A percentile compares a stretch with the other conserved stretches of the same genome.
These are phyloP conservation scores for Watsonalla cultraria DNA, from an alignment of 2,888 invertebrate species.

Conservation along the genomic window DNA sequence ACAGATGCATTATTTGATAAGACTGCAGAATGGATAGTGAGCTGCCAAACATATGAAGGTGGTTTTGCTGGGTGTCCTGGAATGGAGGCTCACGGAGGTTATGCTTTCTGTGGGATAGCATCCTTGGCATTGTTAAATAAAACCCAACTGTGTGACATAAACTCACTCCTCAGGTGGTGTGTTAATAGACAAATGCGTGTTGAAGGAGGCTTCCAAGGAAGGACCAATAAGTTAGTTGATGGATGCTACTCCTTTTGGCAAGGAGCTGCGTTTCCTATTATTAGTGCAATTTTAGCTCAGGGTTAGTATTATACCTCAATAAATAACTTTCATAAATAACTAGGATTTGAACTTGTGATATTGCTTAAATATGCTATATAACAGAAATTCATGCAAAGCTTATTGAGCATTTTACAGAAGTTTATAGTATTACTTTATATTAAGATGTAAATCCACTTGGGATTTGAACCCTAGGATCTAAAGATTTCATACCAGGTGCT, in stretches of 20 bases:
- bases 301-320: slow-evolving; percentile 30
- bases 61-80: slow-evolving; percentile 95
- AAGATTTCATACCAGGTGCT: too few relatives aligned
- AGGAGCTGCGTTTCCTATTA: slow-evolving; percentile 93
- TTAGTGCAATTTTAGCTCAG: slow-evolving; percentile 85
- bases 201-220: slow-evolving; percentile 98
- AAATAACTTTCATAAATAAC: not conserved
- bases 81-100: slow-evolving; percentile 99
- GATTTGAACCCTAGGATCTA: too few relatives aligned
- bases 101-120: slow-evolving; percentile 98
- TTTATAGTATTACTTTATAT: too few relatives aligned
- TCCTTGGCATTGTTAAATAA: slow-evolving; percentile 90
- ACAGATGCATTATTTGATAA: slow-evolving; percentile 88
- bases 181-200: slow-evolving; percentile 93
- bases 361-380: not conserved
- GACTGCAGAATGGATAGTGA: slow-evolving; percentile 94
- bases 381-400: too few relatives aligned
- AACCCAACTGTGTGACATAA: slow-evolving; percentile 85
- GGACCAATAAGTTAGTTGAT: slow-evolving; percentile 99
- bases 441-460: too few relatives aligned
- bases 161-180: slow-evolving; percentile 90
- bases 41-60: slow-evolving; percentile 99
- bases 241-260: slow-evolving; percentile 99
- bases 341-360: not conserved
- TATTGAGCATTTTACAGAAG: slow-evolving; percentile 1